Percentiles rank a stretch among this genome's conserved stretches.
Evolutionary conservation across 1,140 invertebrate species (phyloP).

Genomic region (Lethrus apterus): DNA sequence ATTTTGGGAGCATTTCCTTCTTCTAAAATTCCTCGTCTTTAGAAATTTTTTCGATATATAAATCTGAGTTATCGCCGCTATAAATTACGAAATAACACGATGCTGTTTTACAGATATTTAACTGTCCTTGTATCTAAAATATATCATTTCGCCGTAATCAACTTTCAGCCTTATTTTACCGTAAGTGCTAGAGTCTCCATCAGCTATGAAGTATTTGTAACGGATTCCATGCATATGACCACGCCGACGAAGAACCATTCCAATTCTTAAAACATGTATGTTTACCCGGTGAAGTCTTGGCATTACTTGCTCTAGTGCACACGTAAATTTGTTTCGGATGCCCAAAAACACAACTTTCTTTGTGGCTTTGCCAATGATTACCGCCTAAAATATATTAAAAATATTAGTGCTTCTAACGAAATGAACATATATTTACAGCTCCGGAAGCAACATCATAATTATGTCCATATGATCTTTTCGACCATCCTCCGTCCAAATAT

Average conservation of each 20-base stretch:
- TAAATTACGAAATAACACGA: too few relatives aligned
- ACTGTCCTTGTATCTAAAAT: too few relatives aligned
- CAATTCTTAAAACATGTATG: constrained; percentile 13
- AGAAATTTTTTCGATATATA: too few relatives aligned
- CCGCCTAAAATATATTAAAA: neutral
- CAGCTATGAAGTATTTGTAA: constrained; percentile 32
- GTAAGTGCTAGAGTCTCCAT: constrained; percentile 36
- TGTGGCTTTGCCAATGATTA: constrained; percentile 29
- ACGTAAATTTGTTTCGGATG: constrained; percentile 6
- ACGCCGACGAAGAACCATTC: constrained; percentile 14
- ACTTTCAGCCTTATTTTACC: constrained; percentile 19
- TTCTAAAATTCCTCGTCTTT: too few relatives aligned
- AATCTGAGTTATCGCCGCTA: too few relatives aligned
- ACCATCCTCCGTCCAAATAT: constrained; percentile 4
- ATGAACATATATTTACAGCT: constrained; percentile 6
- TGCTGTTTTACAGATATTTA: too few relatives aligned
- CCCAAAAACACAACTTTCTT: constrained; percentile 11
- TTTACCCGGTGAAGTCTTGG: too few relatives aligned
- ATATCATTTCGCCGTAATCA: constrained; percentile 19
- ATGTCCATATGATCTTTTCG: constrained; percentile 1
- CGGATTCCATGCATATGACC: constrained; percentile 28
- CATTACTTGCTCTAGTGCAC: too few relatives aligned
- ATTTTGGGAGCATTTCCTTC: too few relatives aligned
- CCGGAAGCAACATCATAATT: constrained; percentile 4
- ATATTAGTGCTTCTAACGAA: neutral